Evolutionary conservation across 2,888 invertebrate species (phyloP).

Genomic region (Nephrotoma flavescens): DNA sequence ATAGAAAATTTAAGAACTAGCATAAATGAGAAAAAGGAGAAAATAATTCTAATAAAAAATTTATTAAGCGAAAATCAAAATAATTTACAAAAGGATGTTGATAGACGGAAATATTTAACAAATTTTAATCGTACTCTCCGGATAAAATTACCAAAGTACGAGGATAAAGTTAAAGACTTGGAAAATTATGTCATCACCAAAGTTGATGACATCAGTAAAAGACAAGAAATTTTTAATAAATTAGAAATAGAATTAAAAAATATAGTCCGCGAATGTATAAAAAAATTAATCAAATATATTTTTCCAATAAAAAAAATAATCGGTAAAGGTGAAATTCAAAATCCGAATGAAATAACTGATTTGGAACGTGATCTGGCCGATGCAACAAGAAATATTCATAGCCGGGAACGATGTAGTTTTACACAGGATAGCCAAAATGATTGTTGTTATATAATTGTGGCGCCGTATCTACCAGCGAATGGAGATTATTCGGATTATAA

Average conservation of each 20-base stretch:
- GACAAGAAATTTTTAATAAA: conserved; percentile 34
- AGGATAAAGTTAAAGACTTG: conserved; percentile 44
- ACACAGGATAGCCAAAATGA: conserved; percentile 31
- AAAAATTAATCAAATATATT: conserved; percentile 49
- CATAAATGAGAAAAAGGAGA: conserved; percentile 43
- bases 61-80: conserved; percentile 40
- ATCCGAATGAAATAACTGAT: background rate
- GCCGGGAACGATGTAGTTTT: conserved; percentile 60
- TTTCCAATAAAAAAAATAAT: conserved; percentile 43
- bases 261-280: conserved; percentile 39
- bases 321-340: background rate
- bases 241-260: conserved; percentile 41
- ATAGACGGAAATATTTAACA: conserved; percentile 24
- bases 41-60: conserved; percentile 38
- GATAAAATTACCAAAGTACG: conserved; percentile 43
- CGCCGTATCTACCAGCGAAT: conserved; percentile 69
- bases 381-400: conserved; percentile 62
- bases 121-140: conserved; percentile 32
- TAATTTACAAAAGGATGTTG: conserved; percentile 20
- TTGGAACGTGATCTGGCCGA: conserved; percentile 38
- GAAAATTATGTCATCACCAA: conserved; percentile 39
- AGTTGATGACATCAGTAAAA: conserved; percentile 35
- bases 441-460: conserved; percentile 59
- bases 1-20: conserved; percentile 36
- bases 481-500: conserved; percentile 70